phyloP scores from a whole-genome alignment of 2,113 vertebrate genomes.

The Romanogobio albipinnatus region DNA sequence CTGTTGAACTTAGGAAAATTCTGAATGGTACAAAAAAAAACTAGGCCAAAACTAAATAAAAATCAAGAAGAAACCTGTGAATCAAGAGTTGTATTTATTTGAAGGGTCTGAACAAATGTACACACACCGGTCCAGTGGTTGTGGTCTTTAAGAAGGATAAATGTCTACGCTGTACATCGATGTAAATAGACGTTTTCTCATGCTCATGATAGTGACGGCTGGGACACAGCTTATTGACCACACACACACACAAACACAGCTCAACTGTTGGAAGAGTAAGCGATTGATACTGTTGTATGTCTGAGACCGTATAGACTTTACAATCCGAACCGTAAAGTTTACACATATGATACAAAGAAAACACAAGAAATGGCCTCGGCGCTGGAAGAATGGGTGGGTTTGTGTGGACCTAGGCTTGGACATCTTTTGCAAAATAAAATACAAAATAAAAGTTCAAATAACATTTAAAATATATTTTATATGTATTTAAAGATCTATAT shows the following conservation, averaged over 20 bases:
- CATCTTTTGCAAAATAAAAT: slow-evolving; percentile 67
- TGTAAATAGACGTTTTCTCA: slow-evolving; percentile 42
- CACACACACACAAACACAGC: slow-evolving; percentile 61
- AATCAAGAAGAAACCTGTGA: neutral
- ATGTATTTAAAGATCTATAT: slow-evolving; percentile 81
- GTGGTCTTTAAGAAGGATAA: slow-evolving; percentile 8
- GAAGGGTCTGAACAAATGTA: slow-evolving; percentile 39
- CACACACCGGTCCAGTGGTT: slow-evolving; percentile 28
- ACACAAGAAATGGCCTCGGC: slow-evolving; percentile 63
- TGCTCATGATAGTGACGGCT: slow-evolving; percentile 19
- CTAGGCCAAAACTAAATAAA: neutral
- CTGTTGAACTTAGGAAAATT: no score
- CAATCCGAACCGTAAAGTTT: slow-evolving; percentile 33
- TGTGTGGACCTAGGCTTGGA: slow-evolving; percentile 64
- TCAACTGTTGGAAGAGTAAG: slow-evolving; percentile 68
- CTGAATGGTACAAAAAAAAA: no score
- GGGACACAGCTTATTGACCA: slow-evolving; percentile 48
- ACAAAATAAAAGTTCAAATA: slow-evolving; percentile 79
- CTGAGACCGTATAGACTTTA: slow-evolving; percentile 64
- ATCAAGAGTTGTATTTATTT: slow-evolving; percentile 43
- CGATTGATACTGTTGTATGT: slow-evolving; percentile 68
- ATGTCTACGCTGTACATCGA: slow-evolving; percentile 22
- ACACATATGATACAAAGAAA: slow-evolving; percentile 68
- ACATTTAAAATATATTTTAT: slow-evolving; percentile 82
- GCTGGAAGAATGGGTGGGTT: slow-evolving; percentile 69